Base-by-base conservation (phyloP, 2,888 invertebrate species). In the Timema cristinae region DNA sequence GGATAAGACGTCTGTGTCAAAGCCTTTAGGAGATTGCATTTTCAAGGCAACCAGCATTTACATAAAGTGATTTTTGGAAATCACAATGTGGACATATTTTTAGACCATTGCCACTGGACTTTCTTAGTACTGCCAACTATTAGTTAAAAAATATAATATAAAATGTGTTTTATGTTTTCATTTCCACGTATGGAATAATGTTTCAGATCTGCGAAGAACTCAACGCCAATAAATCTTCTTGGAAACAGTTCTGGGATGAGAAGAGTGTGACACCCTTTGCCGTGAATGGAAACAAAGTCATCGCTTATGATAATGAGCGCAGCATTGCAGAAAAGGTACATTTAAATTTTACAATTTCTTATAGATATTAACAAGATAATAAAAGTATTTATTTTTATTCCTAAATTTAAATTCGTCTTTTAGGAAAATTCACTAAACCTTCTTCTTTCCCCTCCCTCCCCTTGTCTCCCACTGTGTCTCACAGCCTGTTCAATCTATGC, bases 301-400 rank as follows among this genome's bases (percentile, higher is more conserved):
- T 95, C 13, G 84, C 89, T 0, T 95, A 91, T 78, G 95, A 95
- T 77, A 89, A 93, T 78, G 85, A 88, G 0, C 85, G 87, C 47
- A 92, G 94, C 13, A 88, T 95, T 66, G 86, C 86, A 47, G 86
- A 87, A 59, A 95, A 95, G 86, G 90, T 94, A 75, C 32, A 32
- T 32, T 32, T 32, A 32, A 32, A 32, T 32, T 4, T 32, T 32
- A 32, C 32, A 32, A 32, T 32, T 32, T 32, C 1, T 32, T 32
- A 32, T 32, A 32, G 32, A 32, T 4, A 32, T 2, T 32, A 32
- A 32, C 32, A 32, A 32, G 32, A 32, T 32, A 32, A 32, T 32
- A 32, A 32, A 32, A 32, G 32, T 32, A 32, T 32, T 32, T 32
- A 32, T 32, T 32, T 32, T 32, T 32, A 32, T 32, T 32, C 32